A percentile compares a stretch with the other conserved stretches of the same genome.
These are phyloP conservation scores for Leucania comma DNA, from an alignment of 2,888 invertebrate species.

Conservation along the genomic window DNA sequence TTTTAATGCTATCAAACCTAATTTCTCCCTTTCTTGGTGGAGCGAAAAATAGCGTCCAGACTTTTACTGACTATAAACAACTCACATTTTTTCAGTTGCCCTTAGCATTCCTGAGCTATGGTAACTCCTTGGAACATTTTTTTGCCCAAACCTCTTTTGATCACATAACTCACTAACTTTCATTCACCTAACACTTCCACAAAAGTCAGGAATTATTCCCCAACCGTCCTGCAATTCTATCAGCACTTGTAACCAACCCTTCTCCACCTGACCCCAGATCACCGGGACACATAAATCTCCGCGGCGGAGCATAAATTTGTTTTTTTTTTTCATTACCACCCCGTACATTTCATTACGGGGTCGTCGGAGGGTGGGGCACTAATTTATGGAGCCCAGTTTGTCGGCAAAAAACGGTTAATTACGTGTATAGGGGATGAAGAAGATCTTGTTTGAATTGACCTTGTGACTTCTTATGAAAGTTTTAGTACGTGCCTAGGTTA, in stretches of 20 bases:
- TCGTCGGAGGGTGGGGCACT: conserved; percentile 39
- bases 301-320: conserved; percentile 62
- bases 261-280: conserved; percentile 54
- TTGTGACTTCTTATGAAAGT: neutral
- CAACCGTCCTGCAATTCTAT: conserved; percentile 29
- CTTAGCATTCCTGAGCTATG: too few species aligned
- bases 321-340: conserved; percentile 66
- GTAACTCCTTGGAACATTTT: too few species aligned
- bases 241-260: conserved; percentile 43
- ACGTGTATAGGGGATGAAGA: conserved; percentile 27
- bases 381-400: conserved; percentile 58
- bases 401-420: conserved; percentile 59
- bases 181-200: neutral
- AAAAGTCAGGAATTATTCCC: neutral
- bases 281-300: conserved; percentile 63
- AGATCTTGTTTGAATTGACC: conserved; percentile 13
- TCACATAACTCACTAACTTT: neutral
- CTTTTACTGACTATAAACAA: too few species aligned
- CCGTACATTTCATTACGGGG: conserved; percentile 66
- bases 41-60: too few species aligned
- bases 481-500: neutral
- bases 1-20: too few species aligned
- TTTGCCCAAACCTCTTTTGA: too few species aligned
- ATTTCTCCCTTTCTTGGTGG: too few species aligned
- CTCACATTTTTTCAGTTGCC: too few species aligned